Conservation (phyloP, 2,797 vertebrate genomes). For the Pampus argenteus region DNA sequence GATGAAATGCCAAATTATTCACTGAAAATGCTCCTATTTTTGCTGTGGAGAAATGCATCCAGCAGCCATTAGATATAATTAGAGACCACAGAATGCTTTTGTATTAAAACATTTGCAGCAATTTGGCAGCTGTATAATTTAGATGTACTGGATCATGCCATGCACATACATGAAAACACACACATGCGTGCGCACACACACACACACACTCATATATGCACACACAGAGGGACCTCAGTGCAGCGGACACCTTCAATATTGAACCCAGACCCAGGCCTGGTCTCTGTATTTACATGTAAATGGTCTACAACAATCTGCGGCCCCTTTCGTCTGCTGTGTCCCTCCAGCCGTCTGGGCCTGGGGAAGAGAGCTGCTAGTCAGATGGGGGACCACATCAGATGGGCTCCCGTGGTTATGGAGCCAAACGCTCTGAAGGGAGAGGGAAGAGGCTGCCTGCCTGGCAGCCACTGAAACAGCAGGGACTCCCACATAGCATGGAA, state of each 20-base stretch:
- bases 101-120: constrained; percentile 86
- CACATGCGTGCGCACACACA: constrained; percentile 56
- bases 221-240: constrained; percentile 81
- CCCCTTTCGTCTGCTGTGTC: constrained; percentile 75
- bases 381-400: constrained; percentile 85
- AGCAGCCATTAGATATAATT: constrained; percentile 84
- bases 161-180: constrained; percentile 79
- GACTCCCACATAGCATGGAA: constrained; percentile 84
- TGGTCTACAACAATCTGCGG: constrained; percentile 89
- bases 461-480: constrained; percentile 85
- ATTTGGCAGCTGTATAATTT: constrained; percentile 86
- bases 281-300: constrained; percentile 90
- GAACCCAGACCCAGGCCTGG: constrained; percentile 83
- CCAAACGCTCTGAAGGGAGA: constrained; percentile 75
- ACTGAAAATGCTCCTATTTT: constrained; percentile 49
- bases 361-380: constrained; percentile 79
- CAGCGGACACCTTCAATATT: constrained; percentile 86
- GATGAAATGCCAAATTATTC: constrained; percentile 62
- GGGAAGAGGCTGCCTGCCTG: constrained; percentile 81
- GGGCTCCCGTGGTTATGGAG: constrained; percentile 78
- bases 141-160: constrained; percentile 82
- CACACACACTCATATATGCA: constrained; percentile 70
- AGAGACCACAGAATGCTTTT: constrained; percentile 83
- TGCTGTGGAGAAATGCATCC: constrained; percentile 73
- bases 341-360: constrained; percentile 79